Evolutionary conservation across 2,113 vertebrate species (phyloP).

Genomic region (Callipepla californica): DNA sequence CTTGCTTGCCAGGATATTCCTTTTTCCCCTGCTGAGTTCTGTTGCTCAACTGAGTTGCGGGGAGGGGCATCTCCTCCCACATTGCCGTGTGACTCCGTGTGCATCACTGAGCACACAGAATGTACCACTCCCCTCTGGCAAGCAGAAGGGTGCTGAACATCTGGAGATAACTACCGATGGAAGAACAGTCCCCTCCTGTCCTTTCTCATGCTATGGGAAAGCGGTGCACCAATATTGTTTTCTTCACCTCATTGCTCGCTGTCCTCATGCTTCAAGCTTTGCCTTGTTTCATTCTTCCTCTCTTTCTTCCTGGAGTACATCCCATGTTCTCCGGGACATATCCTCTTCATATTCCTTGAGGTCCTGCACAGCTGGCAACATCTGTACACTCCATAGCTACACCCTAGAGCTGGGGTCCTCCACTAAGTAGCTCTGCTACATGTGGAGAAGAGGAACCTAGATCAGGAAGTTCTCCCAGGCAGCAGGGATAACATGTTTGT

Average conservation of each 20-base stretch:
- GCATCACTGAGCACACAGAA: neutral
- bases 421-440: neutral
- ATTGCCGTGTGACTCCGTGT: rapidly evolving
- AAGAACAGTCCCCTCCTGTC: neutral
- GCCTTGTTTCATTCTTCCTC: neutral
- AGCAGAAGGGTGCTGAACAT: neutral
- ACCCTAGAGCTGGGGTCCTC: neutral
- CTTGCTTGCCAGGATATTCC: conserved; percentile 23
- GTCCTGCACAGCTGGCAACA: neutral
- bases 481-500: neutral
- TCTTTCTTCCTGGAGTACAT: neutral
- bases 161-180: neutral
- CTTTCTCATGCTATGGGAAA: neutral
- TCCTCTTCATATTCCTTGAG: neutral
- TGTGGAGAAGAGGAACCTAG: neutral
- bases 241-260: neutral
- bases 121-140: neutral
- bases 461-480: neutral
- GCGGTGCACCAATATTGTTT: neutral
- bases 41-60: neutral
- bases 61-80: neutral
- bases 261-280: neutral
- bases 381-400: neutral
- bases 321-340: neutral
- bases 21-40: neutral